A percentile compares a stretch with the other conserved stretches of the same genome.
Conservation (phyloP, 2,113 vertebrate genomes). For the Coreoperca whiteheadi region DNA sequence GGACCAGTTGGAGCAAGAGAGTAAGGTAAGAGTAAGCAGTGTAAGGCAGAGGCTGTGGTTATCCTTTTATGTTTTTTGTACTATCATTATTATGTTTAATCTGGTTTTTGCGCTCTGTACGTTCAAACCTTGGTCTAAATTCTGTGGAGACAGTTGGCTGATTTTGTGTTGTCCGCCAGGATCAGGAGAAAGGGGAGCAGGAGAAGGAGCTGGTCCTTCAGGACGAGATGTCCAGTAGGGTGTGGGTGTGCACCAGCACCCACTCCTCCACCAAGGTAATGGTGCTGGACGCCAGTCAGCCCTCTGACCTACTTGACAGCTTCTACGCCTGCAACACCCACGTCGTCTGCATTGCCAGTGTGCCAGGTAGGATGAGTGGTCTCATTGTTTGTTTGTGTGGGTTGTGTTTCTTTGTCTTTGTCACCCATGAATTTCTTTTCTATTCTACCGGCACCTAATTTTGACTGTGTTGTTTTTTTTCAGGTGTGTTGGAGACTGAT, state of each 20-base stretch:
- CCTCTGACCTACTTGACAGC: conserved; percentile 93
- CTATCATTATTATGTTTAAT: background rate
- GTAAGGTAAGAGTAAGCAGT: conserved; percentile 55
- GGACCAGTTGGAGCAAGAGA: conserved; percentile 80
- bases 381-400: background rate
- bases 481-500: conserved; percentile 93
- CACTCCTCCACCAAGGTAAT: conserved; percentile 96
- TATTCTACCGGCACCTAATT: no score
- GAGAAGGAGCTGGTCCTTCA: conserved; percentile 87
- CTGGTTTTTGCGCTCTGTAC: background rate
- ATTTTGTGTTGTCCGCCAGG: conserved; percentile 69
- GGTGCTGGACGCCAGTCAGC: conserved; percentile 95
- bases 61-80: background rate
- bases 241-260: conserved; percentile 98
- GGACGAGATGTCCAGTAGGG: conserved; percentile 89
- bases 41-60: background rate
- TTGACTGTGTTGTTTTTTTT: background rate
- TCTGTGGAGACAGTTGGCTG: background rate
- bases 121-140: background rate
- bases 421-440: background rate
- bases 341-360: conserved; percentile 94
- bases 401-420: background rate
- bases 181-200: conserved; percentile 86
- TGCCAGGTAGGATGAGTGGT: conserved; percentile 88
- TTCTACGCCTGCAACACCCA: conserved; percentile 99